Base-by-base conservation (phyloP, 2,113 vertebrate genomes). In the Gobiocypris rarus region DNA sequence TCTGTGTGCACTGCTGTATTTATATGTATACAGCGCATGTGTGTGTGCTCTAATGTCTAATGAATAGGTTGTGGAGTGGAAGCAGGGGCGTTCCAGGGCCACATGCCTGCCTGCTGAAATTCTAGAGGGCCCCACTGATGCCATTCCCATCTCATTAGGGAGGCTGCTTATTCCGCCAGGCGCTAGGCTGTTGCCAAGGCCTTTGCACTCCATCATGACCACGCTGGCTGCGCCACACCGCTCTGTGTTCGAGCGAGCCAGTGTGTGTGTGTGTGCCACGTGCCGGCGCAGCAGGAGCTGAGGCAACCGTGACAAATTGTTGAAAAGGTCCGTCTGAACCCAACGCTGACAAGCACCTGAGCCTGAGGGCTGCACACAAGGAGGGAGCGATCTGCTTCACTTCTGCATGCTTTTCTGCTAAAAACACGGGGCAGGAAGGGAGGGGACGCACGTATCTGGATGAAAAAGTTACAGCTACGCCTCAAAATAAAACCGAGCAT, bases 271-370 rank as follows among this genome's bases (percentile, higher is more conserved):
- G 70, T 34, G 77, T 59, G 78, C 91, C 97, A 97, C 97, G 97
- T 97, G 97, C 95, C 95, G 94, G 93, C 96, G 94, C 97, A 97
- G 96, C 95, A 92, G 96, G 96, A 93, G 93, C 94, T 86, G 95
- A 91, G 92, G 90, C 90, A 85, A 94, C 92, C 96, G 95, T 98
- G 97, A 98, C 97, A 96, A 97, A 99, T 97, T 88, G 94, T 94
- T 98, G 93, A 96, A 97, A 97, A 94, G 93, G 94, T 94, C 94
- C 92, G 91, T 89, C 93, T 93, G 93, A 93, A 96, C 95, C 93
- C 88, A 85, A 89, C 94, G 92, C 93, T 94, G 96, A 92, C 91
- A 93, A 90, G 95, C 97, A 99, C 97, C 98, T 98, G 97, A 97
- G 97, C 96, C 95, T 94, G 89, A 89, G 84, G 90, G 86, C 84